Base-by-base conservation (phyloP, 1,140 invertebrate genomes). In the Cotesia glomerata region DNA sequence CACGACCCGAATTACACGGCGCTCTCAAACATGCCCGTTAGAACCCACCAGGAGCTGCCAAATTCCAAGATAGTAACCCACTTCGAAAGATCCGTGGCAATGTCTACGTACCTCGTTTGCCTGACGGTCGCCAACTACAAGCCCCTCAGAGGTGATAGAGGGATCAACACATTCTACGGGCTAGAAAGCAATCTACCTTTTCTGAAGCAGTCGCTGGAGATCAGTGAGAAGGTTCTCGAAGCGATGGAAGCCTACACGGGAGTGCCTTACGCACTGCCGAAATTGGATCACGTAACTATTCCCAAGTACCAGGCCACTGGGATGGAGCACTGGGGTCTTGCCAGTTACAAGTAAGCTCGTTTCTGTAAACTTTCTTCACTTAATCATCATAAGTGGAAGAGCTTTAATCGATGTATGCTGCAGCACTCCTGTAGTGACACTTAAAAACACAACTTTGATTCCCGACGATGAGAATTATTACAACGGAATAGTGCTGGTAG, bases 101-200 rank as follows among this genome's bases (percentile, higher is more conserved):
- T 94, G 91, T 92, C 92, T 3, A 92, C 93, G 1, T 95, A 95
- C 80, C 83, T 94, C 13, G 82, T 94, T 7, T 92, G 93, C 2
- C 91, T 94, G 79, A 88, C 92, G 32, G 51, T 73, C 3, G 88
- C 89, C 39, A 91, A 94, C 75, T 93, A 92, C 77, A 81, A 82
- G 36, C 32, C 26, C 7, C 65, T 72, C 0, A 9, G 13, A 39
- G 69, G 65, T 58, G 35, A 35, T 7, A 9, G 74, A 76, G 77
- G 78, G 77, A 73, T 69, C 26, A 54, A 69, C 4, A 63, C 66
- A 3, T 51, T 69, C 14, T 69, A 54, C 14, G 32, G 56, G n/a
- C 2, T 14, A 2, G 35, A 69, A 54, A 32, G 7, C 11, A 8
- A 32, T 14, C 16, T 73, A 52, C 51, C 56, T 4, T 56, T 18